Conservation (phyloP, 2,797 vertebrate genomes). For the Acrossocheilus fasciatus region DNA sequence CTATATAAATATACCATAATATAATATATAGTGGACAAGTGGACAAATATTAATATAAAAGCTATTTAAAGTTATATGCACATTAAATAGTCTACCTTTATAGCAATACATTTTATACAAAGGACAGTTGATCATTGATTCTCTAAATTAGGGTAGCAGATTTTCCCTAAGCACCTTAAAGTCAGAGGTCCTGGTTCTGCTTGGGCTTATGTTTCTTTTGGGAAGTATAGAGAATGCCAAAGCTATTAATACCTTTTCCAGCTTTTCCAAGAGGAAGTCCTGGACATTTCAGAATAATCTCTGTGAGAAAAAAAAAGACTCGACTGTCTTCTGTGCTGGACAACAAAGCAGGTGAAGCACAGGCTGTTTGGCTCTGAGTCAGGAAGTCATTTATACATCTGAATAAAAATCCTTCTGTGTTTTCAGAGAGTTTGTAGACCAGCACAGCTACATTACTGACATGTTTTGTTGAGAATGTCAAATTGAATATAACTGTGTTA, state of each 20-base stretch:
- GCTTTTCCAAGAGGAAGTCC: slow-evolving; percentile 60
- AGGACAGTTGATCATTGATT: slow-evolving; percentile 38
- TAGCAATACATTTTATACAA: slow-evolving; percentile 9
- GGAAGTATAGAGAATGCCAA: slow-evolving; percentile 49
- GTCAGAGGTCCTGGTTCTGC: slow-evolving; percentile 55
- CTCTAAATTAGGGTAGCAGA: slow-evolving; percentile 57
- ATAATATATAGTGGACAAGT: background rate
- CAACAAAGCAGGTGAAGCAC: slow-evolving; percentile 50
- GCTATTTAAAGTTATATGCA: background rate
- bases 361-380: slow-evolving; percentile 38
- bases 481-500: background rate
- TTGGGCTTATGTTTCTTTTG: slow-evolving; percentile 57
- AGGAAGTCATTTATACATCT: slow-evolving; percentile 37
- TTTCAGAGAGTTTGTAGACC: slow-evolving; percentile 13
- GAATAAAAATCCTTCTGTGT: slow-evolving; percentile 31
- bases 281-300: slow-evolving; percentile 57
- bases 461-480: slow-evolving; percentile 19
- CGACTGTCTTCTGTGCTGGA: slow-evolving; percentile 49
- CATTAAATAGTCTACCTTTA: background rate
- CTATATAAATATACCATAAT: background rate
- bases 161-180: slow-evolving; percentile 50
- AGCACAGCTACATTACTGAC: slow-evolving; percentile 10
- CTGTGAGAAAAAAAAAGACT: slow-evolving; percentile 41
- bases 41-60: background rate
- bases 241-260: slow-evolving; percentile 68